Evolutionary conservation across 2,888 invertebrate species (phyloP).

Genomic region (Eupithecia dodoneata): DNA sequence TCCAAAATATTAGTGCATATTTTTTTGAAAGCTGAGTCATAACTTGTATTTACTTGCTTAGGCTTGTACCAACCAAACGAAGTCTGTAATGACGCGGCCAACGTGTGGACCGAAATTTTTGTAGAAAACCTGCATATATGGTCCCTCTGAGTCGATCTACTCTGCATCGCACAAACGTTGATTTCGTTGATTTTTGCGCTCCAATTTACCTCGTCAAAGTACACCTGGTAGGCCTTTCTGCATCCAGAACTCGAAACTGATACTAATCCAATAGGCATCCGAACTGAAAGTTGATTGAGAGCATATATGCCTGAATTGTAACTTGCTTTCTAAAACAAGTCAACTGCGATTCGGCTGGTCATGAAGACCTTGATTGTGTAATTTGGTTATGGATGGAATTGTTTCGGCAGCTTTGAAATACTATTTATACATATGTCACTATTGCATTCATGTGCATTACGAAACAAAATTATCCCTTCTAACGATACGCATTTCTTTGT

Average conservation of each 20-base stretch:
- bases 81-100: not conserved
- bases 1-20: not conserved
- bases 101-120: not conserved
- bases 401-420: not conserved
- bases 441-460: too few relatives aligned
- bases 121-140: not conserved
- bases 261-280: constrained; percentile 22
- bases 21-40: not conserved
- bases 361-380: not conserved
- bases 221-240: not conserved
- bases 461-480: too few relatives aligned
- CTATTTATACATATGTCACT: not conserved
- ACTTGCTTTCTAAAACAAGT: not conserved
- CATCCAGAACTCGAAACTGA: constrained; percentile 3
- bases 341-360: not conserved
- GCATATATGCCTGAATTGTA: constrained; percentile 1
- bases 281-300: constrained; percentile 14
- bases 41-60: not conserved
- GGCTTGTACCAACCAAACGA: not conserved
- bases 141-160: not conserved
- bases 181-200: not conserved
- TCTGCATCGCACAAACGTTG: not conserved
- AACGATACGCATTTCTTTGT: too few relatives aligned
- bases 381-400: not conserved
- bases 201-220: not conserved